phyloP scores from a whole-genome alignment of 1,140 invertebrate genomes.

The Drosophila mojavensis region DNA sequence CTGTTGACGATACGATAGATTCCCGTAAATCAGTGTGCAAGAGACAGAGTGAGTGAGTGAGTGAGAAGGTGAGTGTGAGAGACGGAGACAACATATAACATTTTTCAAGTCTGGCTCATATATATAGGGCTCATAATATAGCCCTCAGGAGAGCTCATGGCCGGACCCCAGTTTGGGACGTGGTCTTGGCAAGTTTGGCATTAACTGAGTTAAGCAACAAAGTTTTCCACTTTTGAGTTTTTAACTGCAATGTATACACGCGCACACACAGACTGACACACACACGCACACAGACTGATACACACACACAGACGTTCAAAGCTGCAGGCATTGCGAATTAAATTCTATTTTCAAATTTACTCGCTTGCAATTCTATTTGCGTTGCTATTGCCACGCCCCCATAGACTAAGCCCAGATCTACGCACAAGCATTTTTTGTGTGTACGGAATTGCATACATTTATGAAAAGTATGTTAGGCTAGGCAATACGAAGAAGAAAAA shows the following conservation, averaged over 20 bases:
- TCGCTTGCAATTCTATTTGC: slow-evolving; percentile 63
- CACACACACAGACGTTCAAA: slow-evolving; percentile 9
- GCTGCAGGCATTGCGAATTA: slow-evolving; percentile 61
- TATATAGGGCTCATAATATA: not conserved
- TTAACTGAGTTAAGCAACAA: slow-evolving; percentile 59
- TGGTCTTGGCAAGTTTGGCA: slow-evolving; percentile 36
- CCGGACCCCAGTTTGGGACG: not conserved
- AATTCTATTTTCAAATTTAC: slow-evolving; percentile 76
- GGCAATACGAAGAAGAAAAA: not conserved
- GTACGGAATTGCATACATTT: slow-evolving; percentile 13
- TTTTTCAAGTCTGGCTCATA: too few relatives aligned
- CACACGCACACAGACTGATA: slow-evolving; percentile 8
- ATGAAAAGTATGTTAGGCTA: slow-evolving; percentile 6
- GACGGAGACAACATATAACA: too few relatives aligned
- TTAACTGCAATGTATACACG: slow-evolving; percentile 32
- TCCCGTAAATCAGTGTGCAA: too few relatives aligned
- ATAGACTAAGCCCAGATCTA: too few relatives aligned
- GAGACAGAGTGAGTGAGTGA: too few relatives aligned
- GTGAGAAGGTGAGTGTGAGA: too few relatives aligned
- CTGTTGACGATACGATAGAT: slow-evolving; percentile 24
- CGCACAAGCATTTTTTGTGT: too few relatives aligned
- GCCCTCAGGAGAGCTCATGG: not conserved
- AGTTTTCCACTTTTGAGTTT: slow-evolving; percentile 60
- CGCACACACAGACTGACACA: not conserved
- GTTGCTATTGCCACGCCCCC: too few relatives aligned